These are phyloP conservation scores for Takifugu rubripes DNA, from an alignment of 2,797 vertebrate species.

Conservation along the genomic window DNA sequence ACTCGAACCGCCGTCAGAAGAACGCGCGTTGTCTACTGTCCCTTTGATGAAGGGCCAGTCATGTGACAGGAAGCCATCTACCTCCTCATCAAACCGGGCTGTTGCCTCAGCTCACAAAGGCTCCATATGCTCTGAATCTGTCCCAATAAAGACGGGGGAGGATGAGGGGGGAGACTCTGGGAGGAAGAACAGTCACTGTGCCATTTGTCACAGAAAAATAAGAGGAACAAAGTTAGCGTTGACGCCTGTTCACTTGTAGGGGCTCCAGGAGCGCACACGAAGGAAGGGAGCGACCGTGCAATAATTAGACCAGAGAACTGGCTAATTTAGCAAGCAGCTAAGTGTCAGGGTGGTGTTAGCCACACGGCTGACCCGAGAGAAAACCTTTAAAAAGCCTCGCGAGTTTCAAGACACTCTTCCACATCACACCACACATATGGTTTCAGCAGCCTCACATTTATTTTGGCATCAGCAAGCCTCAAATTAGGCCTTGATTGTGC, in stretches of 20 bases:
- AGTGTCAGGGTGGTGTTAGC: background rate
- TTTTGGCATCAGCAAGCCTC: background rate
- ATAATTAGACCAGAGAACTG: background rate
- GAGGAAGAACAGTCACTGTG: constrained; percentile 19
- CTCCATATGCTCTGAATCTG: constrained; percentile 42
- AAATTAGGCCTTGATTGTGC: background rate
- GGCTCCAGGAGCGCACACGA: background rate
- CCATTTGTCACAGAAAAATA: constrained; percentile 36
- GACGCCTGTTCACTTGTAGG: constrained; percentile 28
- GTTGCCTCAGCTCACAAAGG: constrained; percentile 32
- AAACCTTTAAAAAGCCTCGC: background rate
- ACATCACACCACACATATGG: too few relatives aligned
- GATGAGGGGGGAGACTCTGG: constrained; percentile 20
- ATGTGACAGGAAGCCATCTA: constrained; percentile 20
- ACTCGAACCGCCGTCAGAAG: constrained; percentile 4
- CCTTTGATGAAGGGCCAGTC: constrained; percentile 2
- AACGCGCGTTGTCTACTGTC: background rate
- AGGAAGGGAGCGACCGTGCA: background rate
- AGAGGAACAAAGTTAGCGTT: constrained; percentile 35
- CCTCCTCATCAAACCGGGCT: constrained; percentile 9
- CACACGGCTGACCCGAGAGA: background rate
- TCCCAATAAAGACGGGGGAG: constrained; percentile 21
- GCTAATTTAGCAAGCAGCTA: constrained; percentile 7
- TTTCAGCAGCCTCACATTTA: background rate
- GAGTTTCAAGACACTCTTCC: too few relatives aligned